Conservation (phyloP, 2,113 vertebrate species). For the Prinia subflava region DNA sequence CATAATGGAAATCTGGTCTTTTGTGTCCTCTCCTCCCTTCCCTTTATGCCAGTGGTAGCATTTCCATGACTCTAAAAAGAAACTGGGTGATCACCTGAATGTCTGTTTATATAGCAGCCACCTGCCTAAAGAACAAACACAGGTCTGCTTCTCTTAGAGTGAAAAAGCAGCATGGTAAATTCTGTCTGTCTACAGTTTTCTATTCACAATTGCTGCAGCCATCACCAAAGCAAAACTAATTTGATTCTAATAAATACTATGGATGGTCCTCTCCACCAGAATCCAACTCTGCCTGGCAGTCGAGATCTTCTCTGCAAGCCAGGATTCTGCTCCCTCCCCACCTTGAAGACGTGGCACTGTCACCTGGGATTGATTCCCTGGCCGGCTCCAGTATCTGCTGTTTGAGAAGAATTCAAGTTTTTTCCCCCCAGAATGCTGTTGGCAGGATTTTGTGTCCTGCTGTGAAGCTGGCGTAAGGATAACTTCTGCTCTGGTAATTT, state of each 20-base stretch:
- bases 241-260: background rate
- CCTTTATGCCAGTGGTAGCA: background rate
- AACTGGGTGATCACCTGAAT: fast-evolving
- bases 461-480: fast-evolving
- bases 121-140: background rate
- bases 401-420: background rate
- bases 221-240: background rate
- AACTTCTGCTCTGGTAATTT: background rate
- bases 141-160: background rate
- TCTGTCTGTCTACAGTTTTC: fast-evolving
- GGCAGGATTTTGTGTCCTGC: background rate
- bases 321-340: background rate
- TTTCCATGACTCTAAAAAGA: background rate
- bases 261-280: background rate
- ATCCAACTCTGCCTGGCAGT: too few relatives aligned
- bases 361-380: background rate
- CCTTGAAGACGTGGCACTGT: background rate
- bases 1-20: background rate
- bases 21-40: background rate
- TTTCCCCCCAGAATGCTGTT: fast-evolving
- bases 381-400: fast-evolving
- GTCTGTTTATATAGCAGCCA: background rate
- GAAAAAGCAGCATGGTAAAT: background rate
- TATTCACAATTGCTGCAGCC: background rate
- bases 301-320: too few relatives aligned